These are phyloP conservation scores for Aproaerema taeniolella DNA, from an alignment of 2,888 invertebrate species.

Conservation along the genomic window DNA sequence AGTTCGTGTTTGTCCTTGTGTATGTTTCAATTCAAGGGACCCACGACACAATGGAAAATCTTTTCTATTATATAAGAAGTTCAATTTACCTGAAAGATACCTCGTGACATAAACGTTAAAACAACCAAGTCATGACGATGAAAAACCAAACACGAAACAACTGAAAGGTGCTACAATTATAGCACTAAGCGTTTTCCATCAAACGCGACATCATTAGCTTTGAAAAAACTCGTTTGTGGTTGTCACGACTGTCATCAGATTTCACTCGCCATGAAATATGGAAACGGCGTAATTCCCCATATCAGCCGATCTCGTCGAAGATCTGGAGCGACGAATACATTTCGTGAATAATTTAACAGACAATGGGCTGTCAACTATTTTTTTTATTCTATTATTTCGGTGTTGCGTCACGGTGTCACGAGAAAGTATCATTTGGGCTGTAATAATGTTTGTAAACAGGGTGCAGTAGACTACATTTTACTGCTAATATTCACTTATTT, in stretches of 20 bases:
- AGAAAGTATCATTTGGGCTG: conserved; percentile 43
- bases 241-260: conserved; percentile 70
- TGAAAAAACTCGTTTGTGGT: conserved; percentile 17
- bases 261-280: conserved; percentile 56
- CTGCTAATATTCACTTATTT: conserved; percentile 10
- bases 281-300: conserved; percentile 60
- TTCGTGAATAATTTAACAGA: conserved; percentile 72
- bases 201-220: conserved; percentile 17
- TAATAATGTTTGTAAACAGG: conserved; percentile 27
- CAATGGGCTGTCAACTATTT: conserved; percentile 63
- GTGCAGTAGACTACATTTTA: conserved; percentile 7
- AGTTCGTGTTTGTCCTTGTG: no score
- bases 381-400: conserved; percentile 49
- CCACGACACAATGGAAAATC: no score
- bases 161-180: no score
- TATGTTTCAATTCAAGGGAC: no score
- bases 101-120: no score
- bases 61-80: no score
- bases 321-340: conserved; percentile 64
- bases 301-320: conserved; percentile 60
- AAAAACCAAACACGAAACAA: no score
- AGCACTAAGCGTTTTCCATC: conserved; percentile 13
- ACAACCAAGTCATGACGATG: no score
- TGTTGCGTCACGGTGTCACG: conserved; percentile 36
- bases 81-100: no score